Conservation (phyloP, 2,888 invertebrate species). For the Lacanobia oleracea region DNA sequence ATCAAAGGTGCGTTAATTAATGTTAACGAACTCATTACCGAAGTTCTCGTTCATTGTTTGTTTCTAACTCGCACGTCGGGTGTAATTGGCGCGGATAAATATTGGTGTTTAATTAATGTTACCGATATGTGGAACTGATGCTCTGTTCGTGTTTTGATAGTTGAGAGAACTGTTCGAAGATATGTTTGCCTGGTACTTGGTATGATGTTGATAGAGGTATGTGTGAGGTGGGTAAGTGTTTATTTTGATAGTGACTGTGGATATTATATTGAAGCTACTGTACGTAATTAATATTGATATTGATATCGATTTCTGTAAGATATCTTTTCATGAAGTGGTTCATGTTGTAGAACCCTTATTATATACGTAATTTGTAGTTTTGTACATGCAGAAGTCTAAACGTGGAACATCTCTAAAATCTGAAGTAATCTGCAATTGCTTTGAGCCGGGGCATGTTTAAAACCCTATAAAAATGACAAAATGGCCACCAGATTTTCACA, state of each 20-base stretch:
- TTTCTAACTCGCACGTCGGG: constrained; percentile 55
- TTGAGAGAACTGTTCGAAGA: constrained; percentile 37
- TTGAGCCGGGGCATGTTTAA: too few relatives aligned
- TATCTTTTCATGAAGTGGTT: background rate
- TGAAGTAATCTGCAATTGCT: too few relatives aligned
- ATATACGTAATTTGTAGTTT: background rate
- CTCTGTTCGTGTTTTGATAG: constrained; percentile 60
- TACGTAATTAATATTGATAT: background rate
- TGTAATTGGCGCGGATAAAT: constrained; percentile 64
- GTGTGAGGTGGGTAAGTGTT: constrained; percentile 19
- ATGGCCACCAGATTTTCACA: too few relatives aligned
- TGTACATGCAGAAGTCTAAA: background rate
- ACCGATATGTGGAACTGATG: constrained; percentile 53
- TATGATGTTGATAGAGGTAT: constrained; percentile 3
- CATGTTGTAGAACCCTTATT: background rate
- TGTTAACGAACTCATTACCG: constrained; percentile 76
- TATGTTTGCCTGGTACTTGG: constrained; percentile 60
- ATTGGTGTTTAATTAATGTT: constrained; percentile 64
- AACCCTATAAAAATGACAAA: too few relatives aligned
- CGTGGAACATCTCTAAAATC: background rate
- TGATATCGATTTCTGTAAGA: constrained; percentile 1
- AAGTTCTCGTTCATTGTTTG: constrained; percentile 62
- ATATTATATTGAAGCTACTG: background rate
- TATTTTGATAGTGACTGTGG: constrained; percentile 30
- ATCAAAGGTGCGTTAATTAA: constrained; percentile 75